Evolutionary conservation across 2,888 invertebrate genomes (phyloP), one percentile per base, ranked within the genome.

Genomic region (Fissipunctia ypsillon): DNA sequence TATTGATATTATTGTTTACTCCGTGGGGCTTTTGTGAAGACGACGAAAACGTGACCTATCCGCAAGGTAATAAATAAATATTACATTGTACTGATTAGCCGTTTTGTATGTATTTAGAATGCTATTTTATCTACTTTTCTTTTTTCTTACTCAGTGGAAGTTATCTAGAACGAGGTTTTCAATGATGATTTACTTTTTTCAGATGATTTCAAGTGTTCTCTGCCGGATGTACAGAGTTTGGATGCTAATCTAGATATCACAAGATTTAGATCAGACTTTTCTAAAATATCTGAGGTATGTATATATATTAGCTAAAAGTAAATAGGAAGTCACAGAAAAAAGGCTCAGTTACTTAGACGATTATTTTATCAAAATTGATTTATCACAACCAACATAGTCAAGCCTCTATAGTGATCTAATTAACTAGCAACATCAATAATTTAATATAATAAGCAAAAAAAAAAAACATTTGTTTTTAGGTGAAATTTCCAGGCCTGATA

Each of bases 401-500:
- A 35, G 7, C 14, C 12, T 31, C 1, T 31, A 6, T 7, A 52
- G 0, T 31, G 31, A 6, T 35, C 1, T 31, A 64, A n/a, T 16
- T n/a, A 31, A 22, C 5, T 22, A 31, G 22, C 12, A 28, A 38
- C 14, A 6, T 38, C 2, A 25, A 14, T n/a, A 19, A 28, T 35
- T 25, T 14, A 25, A 35, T 50, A 5, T 10, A 25, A 16, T 22
- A 45, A 38, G 0, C 5, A 19, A 12, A 50, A 16, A n/a, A 5
- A 3, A 31, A n/a, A n/a, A n/a, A n/a, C n/a, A 1, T 69, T 48
- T 54, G n/a, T 19, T 73, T 81, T 88, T 90, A 97, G 96, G 97
- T 97, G 1, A 97, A 97, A 91, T 98, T 98, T 92, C 97, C 97
- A n/a, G 98, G 98, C 28, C 96, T 98, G 81, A 97, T 98, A 81